Evolutionary conservation across 2,797 vertebrate genomes (phyloP), one percentile per base, ranked within the genome.

Genomic region (Sciaenops ocellatus): DNA sequence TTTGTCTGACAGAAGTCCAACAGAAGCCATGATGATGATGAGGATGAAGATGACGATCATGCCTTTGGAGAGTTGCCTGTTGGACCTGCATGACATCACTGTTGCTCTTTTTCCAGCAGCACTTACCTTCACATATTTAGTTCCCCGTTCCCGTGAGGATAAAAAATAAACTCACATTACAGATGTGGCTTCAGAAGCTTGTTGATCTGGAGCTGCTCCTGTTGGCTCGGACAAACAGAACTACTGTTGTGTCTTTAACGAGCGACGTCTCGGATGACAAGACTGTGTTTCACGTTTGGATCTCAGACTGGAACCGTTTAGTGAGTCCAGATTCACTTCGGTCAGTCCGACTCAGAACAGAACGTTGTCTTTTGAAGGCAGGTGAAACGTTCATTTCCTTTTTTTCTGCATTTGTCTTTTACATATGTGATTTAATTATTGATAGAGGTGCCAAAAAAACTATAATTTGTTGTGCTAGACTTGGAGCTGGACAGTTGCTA

Each of bases 181-280:
- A 87, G 85, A 85, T 90, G 85, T 85, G 82, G n/a, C 44, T 64
- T 8, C 50, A 69, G 65, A 11, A 22, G 46, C 72, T 38, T 13
- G 82, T 26, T 26, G 74, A 72, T 78, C 44, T n/a, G 73, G 55
- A 82, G 18, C 77, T 6, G 56, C 57, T 81, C 22, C 80, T 0
- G 59, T 47, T 48, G 70, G 73, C 71, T 56, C 13, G 5, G 0
- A 8, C 67, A 56, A 62, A 83, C 82, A 83, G 41, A 55, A 64
- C 68, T 16, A 1, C 50, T 15, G 54, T n/a, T 28, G 72, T 79
- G 56, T 65, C 41, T 85, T 78, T 69, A 57, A 76, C 28, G 8
- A 75, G 63, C 3, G 16, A 20, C 0, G 30, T 24, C 48, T 83
- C 65, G 9, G 69, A 42, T 44, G 65, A 67, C 52, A 0, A 30